Base-by-base conservation (phyloP, 2,888 invertebrate genomes). In the Hypomecis punctinalis region DNA sequence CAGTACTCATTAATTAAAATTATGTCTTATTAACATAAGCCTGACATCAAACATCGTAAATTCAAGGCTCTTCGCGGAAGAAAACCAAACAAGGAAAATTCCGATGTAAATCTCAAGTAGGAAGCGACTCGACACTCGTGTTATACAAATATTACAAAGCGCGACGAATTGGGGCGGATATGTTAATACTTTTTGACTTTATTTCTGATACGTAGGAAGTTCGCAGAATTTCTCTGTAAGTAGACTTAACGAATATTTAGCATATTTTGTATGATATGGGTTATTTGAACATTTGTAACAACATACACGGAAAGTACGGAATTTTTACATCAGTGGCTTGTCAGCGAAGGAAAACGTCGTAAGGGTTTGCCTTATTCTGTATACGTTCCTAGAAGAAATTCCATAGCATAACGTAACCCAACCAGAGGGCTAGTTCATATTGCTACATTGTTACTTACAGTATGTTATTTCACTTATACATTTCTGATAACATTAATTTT, bases 51-150 rank as follows among this genome's bases (percentile, higher is more conserved):
- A 64, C 49, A 59, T 46, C 13, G 55, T 7, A 45, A 51, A 63
- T 53, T 63, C 58, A 39, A 48, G 46, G 53, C 56, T 54, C 53
- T 59, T 49, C 54, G 68, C 70, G 69, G 73, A 75, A 76, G 74
- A 70, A 71, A 76, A 68, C 59, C 68, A 76, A 74, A 78, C 68
- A 79, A 66, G 68, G 56, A 70, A 57, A 46, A 58, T 60, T 66
- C 54, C 43, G 58, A 63, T 66, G 72, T 67, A 75, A 76, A 76
- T 76, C 65, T 64, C 52, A 10, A 55, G 63, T 64, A 63, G 63
- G 64, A 63, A 62, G 56, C 53, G 45, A 58, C 42, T 35, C 64
- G 61, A 48, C 47, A 67, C 59, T 61, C 65, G 37, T 55, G 62
- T 53, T 61, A 54, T 66, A 59, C 63, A 67, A 70, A 70, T 70